phyloP scores from a whole-genome alignment of 2,888 invertebrate genomes.

The Spodoptera littoralis region DNA sequence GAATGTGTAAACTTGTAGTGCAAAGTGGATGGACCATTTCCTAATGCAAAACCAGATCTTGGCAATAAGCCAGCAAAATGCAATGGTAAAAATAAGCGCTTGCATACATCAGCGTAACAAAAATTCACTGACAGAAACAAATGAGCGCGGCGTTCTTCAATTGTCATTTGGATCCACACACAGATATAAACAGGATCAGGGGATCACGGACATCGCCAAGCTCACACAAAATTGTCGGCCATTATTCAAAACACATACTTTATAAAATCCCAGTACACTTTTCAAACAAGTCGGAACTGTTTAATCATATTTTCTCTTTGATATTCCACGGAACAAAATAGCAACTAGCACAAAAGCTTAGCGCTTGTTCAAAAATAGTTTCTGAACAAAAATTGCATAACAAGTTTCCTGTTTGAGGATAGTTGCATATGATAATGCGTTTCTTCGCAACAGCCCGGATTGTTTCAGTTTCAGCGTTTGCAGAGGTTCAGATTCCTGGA shows the following conservation, averaged over 20 bases:
- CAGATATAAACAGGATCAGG: slow-evolving; percentile 37
- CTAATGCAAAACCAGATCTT: slow-evolving; percentile 15
- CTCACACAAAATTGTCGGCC: slow-evolving; percentile 15
- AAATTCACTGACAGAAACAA: slow-evolving; percentile 27
- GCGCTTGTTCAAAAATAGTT: slow-evolving; percentile 56
- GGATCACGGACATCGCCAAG: slow-evolving; percentile 18
- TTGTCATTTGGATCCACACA: slow-evolving; percentile 39
- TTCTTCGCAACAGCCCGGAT: slow-evolving; percentile 49
- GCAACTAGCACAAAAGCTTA: slow-evolving; percentile 52
- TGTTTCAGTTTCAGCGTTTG: slow-evolving; percentile 53
- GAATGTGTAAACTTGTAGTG: not conserved
- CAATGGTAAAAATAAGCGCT: slow-evolving; percentile 21
- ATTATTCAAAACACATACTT: slow-evolving; percentile 35
- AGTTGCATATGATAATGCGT: slow-evolving; percentile 58
- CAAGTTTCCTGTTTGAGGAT: slow-evolving; percentile 51
- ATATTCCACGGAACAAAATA: slow-evolving; percentile 50
- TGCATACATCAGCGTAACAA: slow-evolving; percentile 26
- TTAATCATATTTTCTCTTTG: slow-evolving; percentile 52
- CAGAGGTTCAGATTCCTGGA: slow-evolving; percentile 49
- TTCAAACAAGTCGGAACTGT: slow-evolving; percentile 41
- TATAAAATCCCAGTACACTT: slow-evolving; percentile 22
- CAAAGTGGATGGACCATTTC: not conserved
- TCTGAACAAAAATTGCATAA: slow-evolving; percentile 58
- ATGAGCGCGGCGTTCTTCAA: slow-evolving; percentile 30
- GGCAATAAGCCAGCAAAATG: slow-evolving; percentile 19